Percentiles rank a stretch among this genome's conserved stretches.
phyloP scores from a whole-genome alignment of 2,113 vertebrate genomes.

The Scatophagus argus region DNA sequence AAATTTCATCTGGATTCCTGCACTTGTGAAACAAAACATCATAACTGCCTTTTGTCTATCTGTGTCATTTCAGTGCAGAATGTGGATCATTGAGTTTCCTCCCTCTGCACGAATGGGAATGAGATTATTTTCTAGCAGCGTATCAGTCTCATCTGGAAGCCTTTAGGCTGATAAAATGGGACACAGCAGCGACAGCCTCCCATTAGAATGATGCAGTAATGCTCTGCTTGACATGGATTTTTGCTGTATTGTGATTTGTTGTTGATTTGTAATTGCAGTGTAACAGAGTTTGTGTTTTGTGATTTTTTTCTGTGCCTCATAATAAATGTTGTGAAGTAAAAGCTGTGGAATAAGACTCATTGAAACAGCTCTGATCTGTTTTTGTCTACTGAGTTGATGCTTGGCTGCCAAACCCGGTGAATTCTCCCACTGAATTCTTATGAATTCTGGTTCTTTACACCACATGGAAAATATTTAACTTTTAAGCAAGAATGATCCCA shows the following conservation, averaged over 20 bases:
- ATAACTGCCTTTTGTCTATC: not conserved
- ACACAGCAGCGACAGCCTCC: not conserved
- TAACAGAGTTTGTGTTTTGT: not conserved
- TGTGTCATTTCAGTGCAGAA: not conserved
- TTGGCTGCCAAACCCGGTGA: too few relatives aligned
- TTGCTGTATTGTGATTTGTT: slow-evolving; percentile 8
- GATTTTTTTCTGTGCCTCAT: not conserved
- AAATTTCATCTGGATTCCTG: not conserved
- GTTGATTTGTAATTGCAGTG: slow-evolving; percentile 7
- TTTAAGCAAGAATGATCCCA: too few relatives aligned
- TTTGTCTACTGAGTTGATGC: not conserved
- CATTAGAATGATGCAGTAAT: slow-evolving; percentile 3
- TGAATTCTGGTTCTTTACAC: too few relatives aligned
- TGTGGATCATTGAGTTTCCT: not conserved
- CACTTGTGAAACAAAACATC: not conserved
- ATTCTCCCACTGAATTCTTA: too few relatives aligned
- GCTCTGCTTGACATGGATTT: slow-evolving; percentile 11
- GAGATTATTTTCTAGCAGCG: slow-evolving; percentile 15
- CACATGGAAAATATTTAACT: too few relatives aligned
- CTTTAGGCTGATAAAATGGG: slow-evolving; percentile 12
- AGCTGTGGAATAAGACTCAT: not conserved
- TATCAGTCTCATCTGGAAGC: slow-evolving; percentile 4
- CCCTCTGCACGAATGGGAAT: not conserved
- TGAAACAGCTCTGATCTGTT: not conserved
- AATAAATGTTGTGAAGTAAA: too few relatives aligned